phyloP scores from a whole-genome alignment of 2,113 vertebrate genomes.

The Ptychochromis oligacanthus region DNA sequence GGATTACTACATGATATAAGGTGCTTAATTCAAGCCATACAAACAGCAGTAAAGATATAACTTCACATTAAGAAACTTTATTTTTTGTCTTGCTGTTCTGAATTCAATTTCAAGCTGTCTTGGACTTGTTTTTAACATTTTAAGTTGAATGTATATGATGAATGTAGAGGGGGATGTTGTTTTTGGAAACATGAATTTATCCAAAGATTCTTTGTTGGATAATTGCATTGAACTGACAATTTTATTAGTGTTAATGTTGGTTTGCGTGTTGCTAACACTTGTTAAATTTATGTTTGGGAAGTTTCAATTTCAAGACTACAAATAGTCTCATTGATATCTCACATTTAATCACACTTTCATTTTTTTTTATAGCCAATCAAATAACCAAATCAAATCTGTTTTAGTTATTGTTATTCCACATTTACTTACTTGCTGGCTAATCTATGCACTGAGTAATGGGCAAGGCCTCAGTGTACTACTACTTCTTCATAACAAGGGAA shows the following conservation, averaged over 20 bases:
- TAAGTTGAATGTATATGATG: constrained; percentile 67
- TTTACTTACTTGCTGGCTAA: constrained; percentile 41
- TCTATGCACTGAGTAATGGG: constrained; percentile 58
- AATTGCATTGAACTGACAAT: constrained; percentile 33
- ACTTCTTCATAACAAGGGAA: constrained; percentile 13
- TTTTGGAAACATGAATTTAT: constrained; percentile 35
- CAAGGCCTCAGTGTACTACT: neutral
- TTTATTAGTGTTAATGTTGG: constrained; percentile 8
- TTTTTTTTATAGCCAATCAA: neutral
- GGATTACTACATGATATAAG: neutral
- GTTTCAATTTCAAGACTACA: constrained; percentile 1
- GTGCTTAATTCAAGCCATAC: neutral
- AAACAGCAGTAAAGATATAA: neutral
- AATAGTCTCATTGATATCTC: neutral
- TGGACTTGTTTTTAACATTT: constrained; percentile 19
- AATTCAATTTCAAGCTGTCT: constrained; percentile 17
- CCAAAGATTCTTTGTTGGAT: constrained; percentile 48
- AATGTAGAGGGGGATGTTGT: constrained; percentile 42
- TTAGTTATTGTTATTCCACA: neutral
- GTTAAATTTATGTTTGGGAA: neutral
- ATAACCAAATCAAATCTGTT: neutral
- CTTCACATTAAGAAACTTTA: neutral
- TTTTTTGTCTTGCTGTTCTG: neutral
- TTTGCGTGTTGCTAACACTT: constrained; percentile 23
- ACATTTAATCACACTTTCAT: neutral